These are phyloP conservation scores for Amblyopsis hoosieri DNA, from an alignment of 2,797 vertebrate genomes.

Conservation along the genomic window DNA sequence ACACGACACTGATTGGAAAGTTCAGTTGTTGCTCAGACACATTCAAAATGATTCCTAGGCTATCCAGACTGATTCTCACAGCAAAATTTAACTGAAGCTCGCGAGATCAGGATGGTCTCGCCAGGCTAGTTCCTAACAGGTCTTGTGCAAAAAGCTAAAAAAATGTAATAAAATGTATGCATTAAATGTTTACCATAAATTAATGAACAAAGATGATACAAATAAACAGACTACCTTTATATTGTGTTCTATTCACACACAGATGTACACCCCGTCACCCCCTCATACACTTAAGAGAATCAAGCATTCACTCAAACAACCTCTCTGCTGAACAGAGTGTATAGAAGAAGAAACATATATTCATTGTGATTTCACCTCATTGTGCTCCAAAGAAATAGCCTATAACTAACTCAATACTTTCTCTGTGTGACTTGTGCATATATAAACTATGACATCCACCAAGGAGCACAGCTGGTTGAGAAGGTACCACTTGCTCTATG, in stretches of 20 bases:
- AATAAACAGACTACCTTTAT: constrained; percentile 73
- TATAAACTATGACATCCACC: constrained; percentile 74
- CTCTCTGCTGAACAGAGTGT: constrained; percentile 65
- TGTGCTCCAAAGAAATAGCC: constrained; percentile 76
- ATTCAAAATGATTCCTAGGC: too few species aligned
- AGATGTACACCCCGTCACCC: not conserved
- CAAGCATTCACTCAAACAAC: constrained; percentile 52
- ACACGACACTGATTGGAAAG: too few species aligned
- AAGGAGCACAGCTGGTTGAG: constrained; percentile 61
- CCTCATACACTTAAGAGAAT: constrained; percentile 33
- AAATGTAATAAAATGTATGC: constrained; percentile 34
- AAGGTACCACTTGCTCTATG: constrained; percentile 60
- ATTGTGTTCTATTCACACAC: constrained; percentile 56
- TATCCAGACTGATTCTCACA: too few species aligned
- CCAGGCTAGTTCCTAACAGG: constrained; percentile 6
- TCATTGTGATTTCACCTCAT: constrained; percentile 77
- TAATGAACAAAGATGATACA: constrained; percentile 81
- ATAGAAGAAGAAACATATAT: constrained; percentile 65
- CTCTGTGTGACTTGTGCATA: constrained; percentile 78
- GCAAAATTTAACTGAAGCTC: too few species aligned
- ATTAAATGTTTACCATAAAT: constrained; percentile 80
- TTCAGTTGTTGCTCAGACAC: too few species aligned
- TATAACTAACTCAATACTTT: constrained; percentile 81
- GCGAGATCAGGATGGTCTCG: too few species aligned
- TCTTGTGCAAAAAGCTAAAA: constrained; percentile 40